A percentile compares a stretch with the other conserved stretches of the same genome.
These are phyloP conservation scores for Lepidothrix coronata DNA, from an alignment of 2,113 vertebrate genomes.

Conservation along the genomic window DNA sequence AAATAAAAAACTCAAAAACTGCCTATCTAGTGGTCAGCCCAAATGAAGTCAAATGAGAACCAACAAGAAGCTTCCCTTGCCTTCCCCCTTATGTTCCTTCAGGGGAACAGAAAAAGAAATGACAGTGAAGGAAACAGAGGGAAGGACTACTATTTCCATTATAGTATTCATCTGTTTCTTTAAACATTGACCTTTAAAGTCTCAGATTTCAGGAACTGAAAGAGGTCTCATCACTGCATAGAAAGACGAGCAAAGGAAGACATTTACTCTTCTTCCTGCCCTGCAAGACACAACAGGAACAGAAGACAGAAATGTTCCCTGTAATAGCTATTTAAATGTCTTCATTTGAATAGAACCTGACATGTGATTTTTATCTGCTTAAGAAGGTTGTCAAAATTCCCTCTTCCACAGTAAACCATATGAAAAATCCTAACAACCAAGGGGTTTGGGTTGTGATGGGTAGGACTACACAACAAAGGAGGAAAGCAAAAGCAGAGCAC, in stretches of 20 bases:
- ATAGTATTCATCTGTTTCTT: background rate
- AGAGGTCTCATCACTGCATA: background rate
- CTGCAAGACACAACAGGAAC: background rate
- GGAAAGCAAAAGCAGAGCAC: background rate
- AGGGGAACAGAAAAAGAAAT: background rate
- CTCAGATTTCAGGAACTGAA: background rate
- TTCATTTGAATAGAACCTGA: background rate
- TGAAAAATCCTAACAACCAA: background rate
- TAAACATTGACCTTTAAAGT: background rate
- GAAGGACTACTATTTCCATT: background rate
- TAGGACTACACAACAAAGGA: background rate
- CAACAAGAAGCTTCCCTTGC: background rate
- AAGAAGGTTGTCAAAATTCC: background rate
- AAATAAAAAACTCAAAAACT: background rate
- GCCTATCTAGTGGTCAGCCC: background rate
- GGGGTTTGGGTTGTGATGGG: background rate
- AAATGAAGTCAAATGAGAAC: background rate
- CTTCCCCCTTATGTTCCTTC: background rate
- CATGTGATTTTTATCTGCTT: background rate
- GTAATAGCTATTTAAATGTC: background rate
- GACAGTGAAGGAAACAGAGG: background rate
- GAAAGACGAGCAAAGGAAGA: background rate
- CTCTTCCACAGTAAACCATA: background rate
- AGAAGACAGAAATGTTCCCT: background rate
- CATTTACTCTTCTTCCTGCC: background rate